Conservation (phyloP, 2,797 vertebrate genomes). For the Aplochiton taeniatus region DNA sequence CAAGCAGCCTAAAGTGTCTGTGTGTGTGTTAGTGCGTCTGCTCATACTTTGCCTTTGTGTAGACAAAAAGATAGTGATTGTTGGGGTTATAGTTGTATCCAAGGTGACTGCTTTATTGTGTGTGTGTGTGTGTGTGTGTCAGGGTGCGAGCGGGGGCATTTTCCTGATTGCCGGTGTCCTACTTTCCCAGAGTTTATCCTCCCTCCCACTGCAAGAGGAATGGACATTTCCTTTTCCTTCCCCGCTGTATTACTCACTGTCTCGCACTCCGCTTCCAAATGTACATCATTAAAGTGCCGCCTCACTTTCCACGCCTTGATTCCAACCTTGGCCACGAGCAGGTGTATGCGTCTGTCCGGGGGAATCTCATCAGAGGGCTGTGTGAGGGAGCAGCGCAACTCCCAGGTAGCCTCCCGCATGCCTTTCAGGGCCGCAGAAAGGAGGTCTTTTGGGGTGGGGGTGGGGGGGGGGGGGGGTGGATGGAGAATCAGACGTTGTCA, state of each 20-base stretch:
- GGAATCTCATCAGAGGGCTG: constrained; percentile 14
- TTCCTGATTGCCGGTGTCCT: constrained; percentile 51
- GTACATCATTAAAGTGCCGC: constrained; percentile 10
- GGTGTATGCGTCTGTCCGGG: neutral
- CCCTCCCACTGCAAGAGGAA: constrained; percentile 39
- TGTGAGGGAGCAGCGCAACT: constrained; percentile 11
- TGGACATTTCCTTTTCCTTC: constrained; percentile 54
- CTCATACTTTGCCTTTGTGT: constrained; percentile 4
- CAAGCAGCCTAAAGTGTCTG: constrained; percentile 50
- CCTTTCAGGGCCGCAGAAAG: constrained; percentile 45
- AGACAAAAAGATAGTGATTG: neutral
- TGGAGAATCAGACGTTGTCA: constrained; percentile 65
- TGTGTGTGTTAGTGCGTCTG: constrained; percentile 12
- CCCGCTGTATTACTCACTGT: constrained; percentile 50
- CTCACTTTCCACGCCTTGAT: neutral
- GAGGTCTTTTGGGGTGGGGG: constrained; percentile 31
- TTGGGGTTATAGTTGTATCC: constrained; percentile 36
- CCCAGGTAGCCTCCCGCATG: constrained; percentile 21
- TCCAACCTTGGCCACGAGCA: neutral
- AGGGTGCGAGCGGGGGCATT: constrained; percentile 36
- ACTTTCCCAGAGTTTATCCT: constrained; percentile 58
- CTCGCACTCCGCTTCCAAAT: constrained; percentile 38
- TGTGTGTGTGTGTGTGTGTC: constrained; percentile 11
- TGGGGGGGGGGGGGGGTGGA: constrained; percentile 42
- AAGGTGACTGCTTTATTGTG: constrained; percentile 47